These are phyloP conservation scores for Lithobates pipiens DNA, from an alignment of 2,797 vertebrate genomes.

Conservation along the genomic window DNA sequence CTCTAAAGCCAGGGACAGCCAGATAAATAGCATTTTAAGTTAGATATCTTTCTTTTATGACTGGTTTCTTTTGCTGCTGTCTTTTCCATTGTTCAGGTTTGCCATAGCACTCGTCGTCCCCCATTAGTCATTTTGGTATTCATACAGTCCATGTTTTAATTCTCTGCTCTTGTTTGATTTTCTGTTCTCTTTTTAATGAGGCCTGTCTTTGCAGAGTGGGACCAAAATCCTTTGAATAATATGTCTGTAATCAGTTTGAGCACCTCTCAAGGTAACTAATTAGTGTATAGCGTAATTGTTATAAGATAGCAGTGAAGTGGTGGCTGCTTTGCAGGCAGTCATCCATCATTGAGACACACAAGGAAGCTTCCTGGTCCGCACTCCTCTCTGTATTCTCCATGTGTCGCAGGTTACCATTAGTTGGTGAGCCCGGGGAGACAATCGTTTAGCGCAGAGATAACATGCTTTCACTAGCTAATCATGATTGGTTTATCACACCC, in stretches of 20 bases:
- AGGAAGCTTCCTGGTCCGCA: background rate
- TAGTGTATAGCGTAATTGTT: slow-evolving; percentile 3
- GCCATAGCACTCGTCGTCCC: background rate
- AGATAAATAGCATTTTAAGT: background rate
- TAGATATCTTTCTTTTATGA: no score
- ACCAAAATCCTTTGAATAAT: background rate
- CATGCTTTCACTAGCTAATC: background rate
- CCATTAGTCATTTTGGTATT: background rate
- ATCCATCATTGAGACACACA: slow-evolving; percentile 1
- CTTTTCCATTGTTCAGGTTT: background rate
- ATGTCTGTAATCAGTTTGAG: slow-evolving; percentile 9
- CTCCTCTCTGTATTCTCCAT: background rate
- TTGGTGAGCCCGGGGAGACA: background rate
- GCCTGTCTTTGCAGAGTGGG: background rate
- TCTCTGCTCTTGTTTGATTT: slow-evolving; percentile 6
- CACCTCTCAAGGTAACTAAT: slow-evolving; percentile 11
- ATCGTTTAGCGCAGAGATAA: background rate
- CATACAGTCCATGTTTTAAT: background rate
- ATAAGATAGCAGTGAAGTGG: background rate
- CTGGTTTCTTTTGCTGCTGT: background rate
- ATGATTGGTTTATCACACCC: no score
- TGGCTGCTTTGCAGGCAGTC: background rate
- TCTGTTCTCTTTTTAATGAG: slow-evolving; percentile 14
- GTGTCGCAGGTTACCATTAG: background rate
- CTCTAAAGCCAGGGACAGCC: background rate